Base-by-base conservation (phyloP, 1,140 invertebrate genomes). In the Latrodectus geometricus region DNA sequence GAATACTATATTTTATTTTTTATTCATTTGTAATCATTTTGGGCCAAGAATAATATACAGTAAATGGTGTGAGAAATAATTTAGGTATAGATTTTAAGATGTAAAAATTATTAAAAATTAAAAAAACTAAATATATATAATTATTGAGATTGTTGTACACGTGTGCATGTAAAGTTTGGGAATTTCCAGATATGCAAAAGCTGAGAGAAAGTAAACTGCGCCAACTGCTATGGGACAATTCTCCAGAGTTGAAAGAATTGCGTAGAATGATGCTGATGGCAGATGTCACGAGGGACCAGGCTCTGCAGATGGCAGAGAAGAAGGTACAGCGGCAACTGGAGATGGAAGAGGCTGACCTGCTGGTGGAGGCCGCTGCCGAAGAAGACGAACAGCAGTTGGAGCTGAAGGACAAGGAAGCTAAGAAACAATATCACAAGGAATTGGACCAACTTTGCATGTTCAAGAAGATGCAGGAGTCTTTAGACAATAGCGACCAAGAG, bases 301-400 rank as follows among this genome's bases (percentile, higher is more conserved):
- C 54, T 0, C 23, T 86, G 75, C 83, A 86, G n/a, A 61, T 86
- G 21, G 83, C 83, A 4, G 83, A 86, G 20, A 86, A 86, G 49
- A 48, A 72, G 20, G 83, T 74, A 1, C 49, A 77, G 9, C 4
- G 21, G 12, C 65, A 86, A 15, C 14, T 77, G 15, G 76, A 78
- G 61, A 70, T 23, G 49, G n/a, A 78, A 49, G 74, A 86, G 14
- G 66, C 69, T 20, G 23, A 72, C 56, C 14, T 52, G 21, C 5
- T 70, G 17, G 75, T 66, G 11, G 74, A 69, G 48, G 61, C 17
- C 3, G 9, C 14, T 12, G n/a, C n/a, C n/a, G 12, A 14, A 54
- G 74, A 86, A 35, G 74, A 86, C 14, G 54, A 77, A n/a, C 69
- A 52, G 12, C 56, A n/a, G 23, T 69, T 48, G 7, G 74, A 86